These are phyloP conservation scores for Eupithecia dodoneata DNA, from an alignment of 2,888 invertebrate genomes.

Conservation along the genomic window DNA sequence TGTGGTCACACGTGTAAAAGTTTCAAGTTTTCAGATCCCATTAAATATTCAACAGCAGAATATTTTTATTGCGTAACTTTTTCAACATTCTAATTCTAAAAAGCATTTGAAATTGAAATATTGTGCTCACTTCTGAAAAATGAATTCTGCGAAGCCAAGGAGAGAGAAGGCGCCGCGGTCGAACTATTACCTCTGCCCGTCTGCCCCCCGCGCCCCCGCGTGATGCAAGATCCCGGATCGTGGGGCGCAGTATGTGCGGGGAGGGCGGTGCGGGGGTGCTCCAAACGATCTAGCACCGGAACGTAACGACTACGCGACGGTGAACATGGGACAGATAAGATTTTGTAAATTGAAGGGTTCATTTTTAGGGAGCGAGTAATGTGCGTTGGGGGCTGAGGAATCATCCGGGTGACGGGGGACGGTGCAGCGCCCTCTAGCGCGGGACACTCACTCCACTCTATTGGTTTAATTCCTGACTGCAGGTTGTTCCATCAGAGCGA, in stretches of 20 bases:
- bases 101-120: neutral
- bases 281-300: neutral
- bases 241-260: constrained; percentile 6
- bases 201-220: constrained; percentile 9
- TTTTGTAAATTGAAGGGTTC: constrained; percentile 16
- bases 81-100: neutral
- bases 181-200: constrained; percentile 18
- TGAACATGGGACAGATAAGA: constrained; percentile 18
- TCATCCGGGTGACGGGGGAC: too few species aligned
- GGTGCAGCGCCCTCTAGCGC: too few species aligned
- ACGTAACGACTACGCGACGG: constrained; percentile 19
- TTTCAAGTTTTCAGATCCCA: neutral
- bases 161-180: neutral
- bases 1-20: neutral
- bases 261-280: neutral
- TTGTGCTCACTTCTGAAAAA: neutral
- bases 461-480: neutral
- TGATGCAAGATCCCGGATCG: constrained; percentile 1
- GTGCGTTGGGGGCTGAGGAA: too few species aligned
- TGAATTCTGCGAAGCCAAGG: neutral
- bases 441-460: neutral
- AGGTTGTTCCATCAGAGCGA: neutral
- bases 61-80: neutral
- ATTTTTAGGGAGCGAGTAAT: constrained; percentile 9
- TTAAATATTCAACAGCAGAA: neutral